Conservation (phyloP, 2,113 vertebrate species). For the Oreotrochilus melanogaster region DNA sequence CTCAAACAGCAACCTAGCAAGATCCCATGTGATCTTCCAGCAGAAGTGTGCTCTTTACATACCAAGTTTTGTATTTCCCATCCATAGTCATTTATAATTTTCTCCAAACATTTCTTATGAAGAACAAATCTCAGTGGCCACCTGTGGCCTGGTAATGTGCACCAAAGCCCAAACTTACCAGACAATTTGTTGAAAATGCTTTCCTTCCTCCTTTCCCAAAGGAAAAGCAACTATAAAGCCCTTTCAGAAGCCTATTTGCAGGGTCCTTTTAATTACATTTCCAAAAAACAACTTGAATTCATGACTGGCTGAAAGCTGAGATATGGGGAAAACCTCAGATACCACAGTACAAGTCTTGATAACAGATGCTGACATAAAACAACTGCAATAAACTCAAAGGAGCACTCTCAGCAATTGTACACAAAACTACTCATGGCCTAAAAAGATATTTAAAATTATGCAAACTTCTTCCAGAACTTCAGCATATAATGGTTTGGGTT, state of each 20-base stretch:
- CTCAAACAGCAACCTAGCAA: fast-evolving
- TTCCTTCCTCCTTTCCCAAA: background rate
- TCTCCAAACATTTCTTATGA: background rate
- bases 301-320: background rate
- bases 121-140: background rate
- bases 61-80: background rate
- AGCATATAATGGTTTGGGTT: background rate
- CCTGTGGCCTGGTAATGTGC: fast-evolving
- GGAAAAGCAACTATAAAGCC: background rate
- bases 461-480: background rate
- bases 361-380: background rate
- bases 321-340: background rate
- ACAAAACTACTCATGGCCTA: background rate
- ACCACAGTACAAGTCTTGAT: background rate
- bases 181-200: background rate
- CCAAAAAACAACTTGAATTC: background rate
- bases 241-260: background rate
- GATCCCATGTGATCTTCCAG: background rate
- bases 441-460: background rate
- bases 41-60: background rate
- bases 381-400: background rate
- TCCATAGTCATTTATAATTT: background rate
- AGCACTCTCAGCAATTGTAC: background rate
- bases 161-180: background rate
- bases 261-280: background rate